Conservation (phyloP, 2,113 vertebrate species). For the Apaloderma vittatum region DNA sequence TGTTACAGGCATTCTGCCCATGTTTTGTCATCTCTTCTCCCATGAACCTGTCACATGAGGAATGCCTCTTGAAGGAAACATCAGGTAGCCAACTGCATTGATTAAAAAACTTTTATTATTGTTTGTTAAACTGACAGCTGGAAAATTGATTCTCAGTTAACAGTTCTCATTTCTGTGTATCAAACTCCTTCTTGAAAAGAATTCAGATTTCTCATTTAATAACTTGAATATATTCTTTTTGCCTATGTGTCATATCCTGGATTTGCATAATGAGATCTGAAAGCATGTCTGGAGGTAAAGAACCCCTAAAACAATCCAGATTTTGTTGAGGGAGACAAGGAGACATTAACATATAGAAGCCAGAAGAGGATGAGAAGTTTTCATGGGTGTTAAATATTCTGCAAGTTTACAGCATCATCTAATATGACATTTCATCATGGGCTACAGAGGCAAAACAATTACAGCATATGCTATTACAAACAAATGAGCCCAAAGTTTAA, state of each 20-base stretch:
- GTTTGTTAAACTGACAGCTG: slow-evolving; percentile 16
- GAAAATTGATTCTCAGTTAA: slow-evolving; percentile 25
- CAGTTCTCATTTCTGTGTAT: background rate
- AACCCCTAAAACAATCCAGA: slow-evolving; percentile 10
- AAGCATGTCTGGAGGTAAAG: slow-evolving; percentile 39
- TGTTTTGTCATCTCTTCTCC: background rate
- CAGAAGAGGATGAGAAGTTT: slow-evolving; percentile 8
- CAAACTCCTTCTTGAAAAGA: background rate
- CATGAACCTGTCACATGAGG: background rate
- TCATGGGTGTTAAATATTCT: slow-evolving; percentile 53
- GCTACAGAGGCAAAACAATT: slow-evolving; percentile 23
- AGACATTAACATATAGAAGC: slow-evolving; percentile 33
- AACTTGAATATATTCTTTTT: slow-evolving; percentile 39
- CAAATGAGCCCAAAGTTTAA: slow-evolving; percentile 6
- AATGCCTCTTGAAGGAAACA: background rate
- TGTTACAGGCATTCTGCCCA: background rate
- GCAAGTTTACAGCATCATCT: slow-evolving; percentile 29
- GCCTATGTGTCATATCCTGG: background rate
- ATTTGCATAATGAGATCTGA: slow-evolving; percentile 67
- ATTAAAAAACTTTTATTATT: background rate
- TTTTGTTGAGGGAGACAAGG: background rate
- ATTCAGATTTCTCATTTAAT: slow-evolving; percentile 19
- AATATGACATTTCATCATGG: slow-evolving; percentile 36
- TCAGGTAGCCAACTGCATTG: background rate
- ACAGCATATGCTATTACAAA: slow-evolving; percentile 7